Conservation (phyloP, 2,888 invertebrate species). For the Lamproptera curius region DNA sequence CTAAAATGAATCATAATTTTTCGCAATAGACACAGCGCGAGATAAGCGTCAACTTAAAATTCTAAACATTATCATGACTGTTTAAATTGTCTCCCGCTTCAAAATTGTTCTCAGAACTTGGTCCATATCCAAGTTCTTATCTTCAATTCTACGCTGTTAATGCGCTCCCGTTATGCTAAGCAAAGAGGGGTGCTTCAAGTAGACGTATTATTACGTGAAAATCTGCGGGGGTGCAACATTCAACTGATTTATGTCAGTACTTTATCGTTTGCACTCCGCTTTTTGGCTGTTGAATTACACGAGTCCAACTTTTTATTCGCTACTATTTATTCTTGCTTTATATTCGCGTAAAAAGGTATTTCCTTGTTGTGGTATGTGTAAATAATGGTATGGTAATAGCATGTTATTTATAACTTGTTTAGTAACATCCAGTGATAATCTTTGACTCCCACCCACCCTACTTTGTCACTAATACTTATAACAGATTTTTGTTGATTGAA, state of each 20-base stretch:
- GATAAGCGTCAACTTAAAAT: too few species aligned
- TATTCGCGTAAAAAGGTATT: too few species aligned
- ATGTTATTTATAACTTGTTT: too few species aligned
- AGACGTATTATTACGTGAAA: constrained; percentile 40
- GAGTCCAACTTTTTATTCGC: constrained; percentile 14
- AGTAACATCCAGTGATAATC: too few species aligned
- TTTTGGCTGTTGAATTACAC: constrained; percentile 12
- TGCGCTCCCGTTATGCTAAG: constrained; percentile 16
- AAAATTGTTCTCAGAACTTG: not conserved
- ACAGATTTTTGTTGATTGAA: too few species aligned
- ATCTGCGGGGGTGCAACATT: constrained; percentile 25
- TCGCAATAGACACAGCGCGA: too few species aligned
- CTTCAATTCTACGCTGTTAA: constrained; percentile 12
- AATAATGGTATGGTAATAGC: too few species aligned
- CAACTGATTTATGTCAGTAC: constrained; percentile 21
- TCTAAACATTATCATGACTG: not conserved
- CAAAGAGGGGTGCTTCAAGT: constrained; percentile 19
- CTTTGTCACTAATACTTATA: too few species aligned
- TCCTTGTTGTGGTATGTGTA: too few species aligned
- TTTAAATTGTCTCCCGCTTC: not conserved
- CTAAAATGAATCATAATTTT: too few species aligned
- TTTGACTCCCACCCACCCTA: too few species aligned
- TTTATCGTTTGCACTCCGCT: constrained; percentile 20
- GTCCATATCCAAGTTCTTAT: constrained; percentile 17
- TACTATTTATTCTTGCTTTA: constrained; percentile 9